Base-by-base conservation (phyloP, 2,797 vertebrate species). In the Pogoniulus pusillus region DNA sequence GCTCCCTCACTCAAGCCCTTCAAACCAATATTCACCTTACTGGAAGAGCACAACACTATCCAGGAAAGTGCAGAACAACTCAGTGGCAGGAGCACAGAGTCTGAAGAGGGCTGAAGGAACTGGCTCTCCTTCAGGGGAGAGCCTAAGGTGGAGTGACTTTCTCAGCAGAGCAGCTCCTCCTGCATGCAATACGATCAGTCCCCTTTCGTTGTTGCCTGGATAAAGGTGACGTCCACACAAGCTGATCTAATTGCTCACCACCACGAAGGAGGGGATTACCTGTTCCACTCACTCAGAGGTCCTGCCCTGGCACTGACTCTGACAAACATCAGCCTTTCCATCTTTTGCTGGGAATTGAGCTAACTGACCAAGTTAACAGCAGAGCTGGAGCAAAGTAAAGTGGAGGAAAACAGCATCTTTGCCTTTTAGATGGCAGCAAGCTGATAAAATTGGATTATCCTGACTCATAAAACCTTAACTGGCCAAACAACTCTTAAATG, bases 361-460 rank as follows among this genome's bases (percentile, higher is more conserved):
- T 30, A 20, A 43, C 22, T 65, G 34, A 69, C 41, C 10, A 84
- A 91, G 78, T 54, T 66, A 86, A 85, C 60, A 82, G 24, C 4
- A 4, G 34, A 73, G 32, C 8, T 51, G 32, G 15, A 29, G 49
- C 27, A 89, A 90, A 83, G 29, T 7, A 75, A 89, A 69, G 20
- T 9, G 8, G 30, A 85, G 24, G 43, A 72, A 81, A 86, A 53
- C 7, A 86, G 23, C 41, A 81, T 59, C 70, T 75, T 80, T 83
- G 51, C 53, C 22, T 68, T 93, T 69, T 81, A 55, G 35, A 63
- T 75, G n/a, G 23, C 62, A 75, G 73, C 70, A 54, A 77, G 9
- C 55, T 85, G 58, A 37, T 37, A 91, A 85, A 91, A 83, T 58
- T 63, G 78, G 66, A 65, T 57, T 60, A 58, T 47, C 26, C 37